Evolutionary conservation across 2,113 vertebrate genomes (phyloP), one percentile per base, ranked within the genome.

Genomic region (Antechinus stuartii): DNA sequence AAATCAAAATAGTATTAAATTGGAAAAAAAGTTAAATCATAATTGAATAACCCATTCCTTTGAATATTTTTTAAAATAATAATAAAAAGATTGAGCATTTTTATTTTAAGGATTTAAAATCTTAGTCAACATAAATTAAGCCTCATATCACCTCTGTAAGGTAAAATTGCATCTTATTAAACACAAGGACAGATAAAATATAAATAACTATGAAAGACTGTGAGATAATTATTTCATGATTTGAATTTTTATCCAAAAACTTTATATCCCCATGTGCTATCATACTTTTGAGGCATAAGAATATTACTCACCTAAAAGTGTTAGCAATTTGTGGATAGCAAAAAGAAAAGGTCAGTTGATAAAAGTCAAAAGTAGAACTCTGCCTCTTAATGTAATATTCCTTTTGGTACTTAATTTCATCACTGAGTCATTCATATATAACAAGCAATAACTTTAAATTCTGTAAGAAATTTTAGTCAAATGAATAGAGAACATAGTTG

Each of bases 1-100:
- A 94, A 53, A 54, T 93, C 96, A 95, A 91, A 49, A 96, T 96
- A 94, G 53, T 50, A 76, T 89, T 91, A 90, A 53, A 95, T 96
- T 96, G 94, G 90, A 91, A 57, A n/a, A 35, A n/a, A 76, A 91
- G 95, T 46, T 68, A 94, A 95, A 95, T 9, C 53, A 94, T 97
- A 96, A 95, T 35, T 94, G 61, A 95, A 61, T 94, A 47, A 92
- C 84, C 89, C 95, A 30, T 95, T 94, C 93, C 42, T 49, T 25
- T 91, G 53, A 49, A 5, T 92, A 91, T 42, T 94, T 93, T 84
- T 35, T 47, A 16, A 49, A 53, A 84, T 23, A 23, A n/a, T 90
- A 94, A 96, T 90, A 95, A 91, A 95, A 91, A 90, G 23, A 93
- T 94, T 91, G 14, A 49, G 55, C 26, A 42, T 95, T 96, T 52